Conservation (phyloP, 2,888 invertebrate species). For the Conus canariensis region DNA sequence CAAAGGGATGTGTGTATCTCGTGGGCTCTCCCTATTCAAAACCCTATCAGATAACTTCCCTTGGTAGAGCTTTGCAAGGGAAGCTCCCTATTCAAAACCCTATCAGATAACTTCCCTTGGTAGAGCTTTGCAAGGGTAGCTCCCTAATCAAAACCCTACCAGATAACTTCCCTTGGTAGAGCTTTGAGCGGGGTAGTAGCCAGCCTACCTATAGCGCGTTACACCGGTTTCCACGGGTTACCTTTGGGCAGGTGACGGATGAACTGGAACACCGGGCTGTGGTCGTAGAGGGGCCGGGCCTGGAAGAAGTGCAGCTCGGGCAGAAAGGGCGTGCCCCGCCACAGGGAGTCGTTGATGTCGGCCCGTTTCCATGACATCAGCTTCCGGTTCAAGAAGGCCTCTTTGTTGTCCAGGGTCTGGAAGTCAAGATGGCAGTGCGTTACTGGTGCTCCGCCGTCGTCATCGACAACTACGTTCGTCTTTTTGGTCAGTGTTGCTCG, state of each 20-base stretch:
- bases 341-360: conserved; percentile 31
- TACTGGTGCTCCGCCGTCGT: not conserved
- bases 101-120: too few relatives aligned
- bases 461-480: too few relatives aligned
- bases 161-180: too few relatives aligned
- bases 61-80: too few relatives aligned
- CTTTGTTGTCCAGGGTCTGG: conserved; percentile 20
- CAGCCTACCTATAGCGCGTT: too few relatives aligned
- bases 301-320: conserved; percentile 57
- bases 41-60: too few relatives aligned
- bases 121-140: too few relatives aligned
- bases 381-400: conserved; percentile 21
- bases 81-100: too few relatives aligned
- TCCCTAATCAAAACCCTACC: too few relatives aligned
- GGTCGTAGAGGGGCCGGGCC: conserved; percentile 51
- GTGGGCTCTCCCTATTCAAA: too few relatives aligned
- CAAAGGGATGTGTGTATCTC: too few relatives aligned
- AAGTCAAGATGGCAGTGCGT: not conserved
- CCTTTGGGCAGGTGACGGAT: conserved; percentile 59
- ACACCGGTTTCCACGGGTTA: conserved; percentile 14
- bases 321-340: conserved; percentile 54
- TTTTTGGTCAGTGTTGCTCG: not conserved
- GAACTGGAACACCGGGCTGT: conserved; percentile 53
- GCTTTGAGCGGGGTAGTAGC: too few relatives aligned
- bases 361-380: conserved; percentile 37